Percentiles rank a stretch among this genome's conserved stretches.
phyloP scores from a whole-genome alignment of 2,888 invertebrate species.

The Psylliodes chrysocephalus region DNA sequence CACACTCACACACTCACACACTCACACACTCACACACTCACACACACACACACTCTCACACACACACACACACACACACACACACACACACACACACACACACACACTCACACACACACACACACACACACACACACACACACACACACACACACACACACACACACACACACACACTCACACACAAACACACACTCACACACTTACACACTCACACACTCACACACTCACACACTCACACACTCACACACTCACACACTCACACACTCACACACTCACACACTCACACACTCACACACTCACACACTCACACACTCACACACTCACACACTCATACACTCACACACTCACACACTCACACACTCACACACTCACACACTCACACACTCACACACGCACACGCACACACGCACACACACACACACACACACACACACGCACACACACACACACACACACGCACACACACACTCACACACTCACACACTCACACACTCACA shows the following conservation, averaged over 20 bases:
- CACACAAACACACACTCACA: no score
- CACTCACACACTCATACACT: no score
- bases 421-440: not conserved
- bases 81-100: not conserved
- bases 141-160: not conserved
- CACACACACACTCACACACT: not conserved
- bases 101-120: not conserved
- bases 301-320: not conserved
- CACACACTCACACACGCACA: no score
- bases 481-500: not conserved
- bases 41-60: no score
- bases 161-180: not conserved
- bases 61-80: not conserved
- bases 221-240: not conserved
- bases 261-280: not conserved
- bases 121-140: not conserved
- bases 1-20: no score
- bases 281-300: not conserved
- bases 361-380: not conserved
- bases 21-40: no score
- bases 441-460: not conserved
- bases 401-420: not conserved
- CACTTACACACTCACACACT: not conserved
- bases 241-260: not conserved
- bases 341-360: not conserved